Base-by-base conservation (phyloP, 2,113 vertebrate genomes). In the Colius striatus region DNA sequence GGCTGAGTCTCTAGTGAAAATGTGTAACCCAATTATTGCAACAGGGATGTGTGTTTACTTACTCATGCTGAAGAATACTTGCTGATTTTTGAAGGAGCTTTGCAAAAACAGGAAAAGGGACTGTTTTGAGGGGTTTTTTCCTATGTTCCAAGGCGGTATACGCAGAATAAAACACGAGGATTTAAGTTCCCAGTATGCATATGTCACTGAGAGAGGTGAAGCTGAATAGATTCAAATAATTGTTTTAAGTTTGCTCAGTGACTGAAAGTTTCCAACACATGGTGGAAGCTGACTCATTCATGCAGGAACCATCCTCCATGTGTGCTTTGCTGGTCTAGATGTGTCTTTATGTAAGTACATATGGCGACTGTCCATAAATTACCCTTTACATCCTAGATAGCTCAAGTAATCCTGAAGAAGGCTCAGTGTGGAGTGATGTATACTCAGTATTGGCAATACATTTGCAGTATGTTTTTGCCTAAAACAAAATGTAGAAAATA, bases 21-120 rank as follows among this genome's bases (percentile, higher is more conserved):
- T 27, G 45, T 81, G 58, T 70, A 84, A 89, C 80, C 61, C 76
- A 95, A 67, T 75, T 91, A 85, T 66, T 91, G 70, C 73, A n/a
- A 55, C 54, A 43, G 63, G 50, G 17, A 68, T 65, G 50, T 92
- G 89, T 83, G 51, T n/a, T n/a, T 23, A 7, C 53, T 94, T 90
- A 97, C 87, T 96, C 93, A 80, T 11, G 45, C 71, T 61, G 19
- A 76, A 90, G 87, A 94, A 86, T 38, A 58, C 89, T 90, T 66
- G 67, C 75, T 94, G 77, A 94, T 91, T 82, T 92, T 95, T 90
- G 77, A 86, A 71, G 0, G 0, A 43, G 50, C 22, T 87, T 71
- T 75, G 36, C 62, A 84, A 88, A 93, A 87, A 89, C 47, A 91
- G 82, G 19, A 34, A 30, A 93, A 72, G 34, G 86, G 57, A 86